Conservation (phyloP, 1,140 invertebrate species). For the Macrotrachela quadricornifera region DNA sequence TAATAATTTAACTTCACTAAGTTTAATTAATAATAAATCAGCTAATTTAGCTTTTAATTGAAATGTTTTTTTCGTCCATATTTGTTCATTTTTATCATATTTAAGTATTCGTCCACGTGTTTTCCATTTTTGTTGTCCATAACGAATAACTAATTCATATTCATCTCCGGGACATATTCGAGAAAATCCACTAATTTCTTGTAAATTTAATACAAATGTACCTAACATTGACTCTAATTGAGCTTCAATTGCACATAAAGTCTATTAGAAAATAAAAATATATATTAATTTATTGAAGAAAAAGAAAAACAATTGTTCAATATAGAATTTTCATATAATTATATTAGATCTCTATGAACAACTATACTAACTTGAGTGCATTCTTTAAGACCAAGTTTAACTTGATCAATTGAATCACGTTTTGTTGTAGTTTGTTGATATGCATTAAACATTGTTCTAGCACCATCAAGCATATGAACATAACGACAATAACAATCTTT, state of each 20-base stretch:
- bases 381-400: constrained; percentile 3
- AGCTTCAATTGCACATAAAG: constrained; percentile 35
- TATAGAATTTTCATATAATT: too few species aligned
- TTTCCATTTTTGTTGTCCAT: constrained; percentile 42
- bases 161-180: constrained; percentile 40
- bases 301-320: too few species aligned
- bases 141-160: constrained; percentile 40
- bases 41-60: constrained; percentile 36
- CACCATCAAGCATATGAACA: constrained; percentile 3
- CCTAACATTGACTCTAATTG: constrained; percentile 36
- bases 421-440: constrained; percentile 7
- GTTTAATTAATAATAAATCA: constrained; percentile 38
- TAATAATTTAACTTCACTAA: constrained; percentile 34
- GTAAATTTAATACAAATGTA: constrained; percentile 22
- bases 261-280: constrained; percentile 16
- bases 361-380: neutral
- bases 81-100: constrained; percentile 31
- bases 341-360: too few species aligned
- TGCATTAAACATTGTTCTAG: constrained; percentile 6
- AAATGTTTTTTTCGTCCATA: constrained; percentile 34
- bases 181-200: constrained; percentile 40
- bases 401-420: neutral
- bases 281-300: too few species aligned
- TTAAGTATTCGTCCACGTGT: constrained; percentile 36
- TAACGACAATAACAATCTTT: neutral